These are phyloP conservation scores for Hippoglossus stenolepis DNA, from an alignment of 2,113 vertebrate genomes.

Conservation along the genomic window DNA sequence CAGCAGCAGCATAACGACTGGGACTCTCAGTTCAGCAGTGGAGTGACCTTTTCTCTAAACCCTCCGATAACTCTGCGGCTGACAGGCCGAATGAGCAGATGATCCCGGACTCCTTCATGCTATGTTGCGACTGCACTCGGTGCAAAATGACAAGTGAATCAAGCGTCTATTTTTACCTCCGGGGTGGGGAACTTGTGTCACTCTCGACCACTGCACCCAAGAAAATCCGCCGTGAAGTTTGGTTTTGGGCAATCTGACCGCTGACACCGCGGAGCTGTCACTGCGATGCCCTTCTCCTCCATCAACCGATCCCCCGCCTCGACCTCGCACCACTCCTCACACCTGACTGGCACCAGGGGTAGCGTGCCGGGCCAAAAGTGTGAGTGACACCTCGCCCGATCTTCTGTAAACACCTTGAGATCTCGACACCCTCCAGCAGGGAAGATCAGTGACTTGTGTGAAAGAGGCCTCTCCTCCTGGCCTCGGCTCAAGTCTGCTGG, in stretches of 20 bases:
- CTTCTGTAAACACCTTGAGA: constrained; percentile 81
- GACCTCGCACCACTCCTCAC: constrained; percentile 61
- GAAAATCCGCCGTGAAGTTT: constrained; percentile 76
- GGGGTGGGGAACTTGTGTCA: constrained; percentile 66
- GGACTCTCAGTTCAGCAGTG: constrained; percentile 52
- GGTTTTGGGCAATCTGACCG: constrained; percentile 81
- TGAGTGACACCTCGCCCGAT: constrained; percentile 68
- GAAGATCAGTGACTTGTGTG: constrained; percentile 76
- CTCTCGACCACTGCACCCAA: constrained; percentile 57
- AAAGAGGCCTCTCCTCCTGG: constrained; percentile 68
- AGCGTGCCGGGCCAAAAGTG: constrained; percentile 42
- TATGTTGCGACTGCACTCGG: constrained; percentile 59
- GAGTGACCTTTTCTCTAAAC: constrained; percentile 72
- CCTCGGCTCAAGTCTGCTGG: constrained; percentile 67
- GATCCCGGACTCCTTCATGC: constrained; percentile 66
- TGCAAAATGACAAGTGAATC: constrained; percentile 76
- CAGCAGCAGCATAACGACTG: constrained; percentile 15
- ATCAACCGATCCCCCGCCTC: constrained; percentile 58
- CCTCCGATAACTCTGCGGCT: constrained; percentile 63
- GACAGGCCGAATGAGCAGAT: constrained; percentile 65
- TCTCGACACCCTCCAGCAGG: constrained; percentile 70
- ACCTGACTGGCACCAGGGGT: constrained; percentile 76
- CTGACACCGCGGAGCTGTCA: constrained; percentile 83
- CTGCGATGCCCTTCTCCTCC: constrained; percentile 71
- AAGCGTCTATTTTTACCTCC: constrained; percentile 65